Conservation (phyloP, 2,888 invertebrate genomes). For the Kryphioiulus occultus region DNA sequence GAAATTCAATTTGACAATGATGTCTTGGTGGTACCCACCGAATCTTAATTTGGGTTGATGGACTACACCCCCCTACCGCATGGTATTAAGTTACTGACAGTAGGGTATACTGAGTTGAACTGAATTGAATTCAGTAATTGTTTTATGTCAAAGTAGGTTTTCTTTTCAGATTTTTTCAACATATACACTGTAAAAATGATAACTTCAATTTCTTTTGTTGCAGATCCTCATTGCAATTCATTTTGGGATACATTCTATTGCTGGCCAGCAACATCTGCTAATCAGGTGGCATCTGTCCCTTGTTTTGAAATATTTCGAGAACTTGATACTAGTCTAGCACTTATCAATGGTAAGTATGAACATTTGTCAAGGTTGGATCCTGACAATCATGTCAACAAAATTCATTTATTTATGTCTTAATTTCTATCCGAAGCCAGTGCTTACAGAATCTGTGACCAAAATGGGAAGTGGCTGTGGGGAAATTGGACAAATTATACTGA, state of each 20-base stretch:
- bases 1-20: too few relatives aligned
- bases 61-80: too few relatives aligned
- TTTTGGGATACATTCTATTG: constrained; percentile 55
- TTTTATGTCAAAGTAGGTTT: too few relatives aligned
- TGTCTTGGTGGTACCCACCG: too few relatives aligned
- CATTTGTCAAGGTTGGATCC: too few relatives aligned
- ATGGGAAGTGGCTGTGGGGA: constrained; percentile 58
- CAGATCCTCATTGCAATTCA: constrained; percentile 54
- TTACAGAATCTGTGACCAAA: constrained; percentile 57
- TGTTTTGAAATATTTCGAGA: constrained; percentile 48
- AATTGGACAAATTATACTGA: constrained; percentile 60
- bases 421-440: constrained; percentile 56
- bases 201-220: not conserved
- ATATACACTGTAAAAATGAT: too few relatives aligned
- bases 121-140: too few relatives aligned
- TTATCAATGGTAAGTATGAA: constrained; percentile 44
- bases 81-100: too few relatives aligned
- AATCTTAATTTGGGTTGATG: too few relatives aligned
- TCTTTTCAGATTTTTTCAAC: too few relatives aligned
- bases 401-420: not conserved
- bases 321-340: constrained; percentile 3
- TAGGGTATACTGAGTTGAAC: too few relatives aligned
- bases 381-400: not conserved
- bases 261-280: constrained; percentile 56
- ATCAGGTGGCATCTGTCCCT: constrained; percentile 52